A percentile compares a stretch with the other conserved stretches of the same genome.
phyloP scores from a whole-genome alignment of 2,797 vertebrate genomes.

The Onychomys leucogaster region DNA sequence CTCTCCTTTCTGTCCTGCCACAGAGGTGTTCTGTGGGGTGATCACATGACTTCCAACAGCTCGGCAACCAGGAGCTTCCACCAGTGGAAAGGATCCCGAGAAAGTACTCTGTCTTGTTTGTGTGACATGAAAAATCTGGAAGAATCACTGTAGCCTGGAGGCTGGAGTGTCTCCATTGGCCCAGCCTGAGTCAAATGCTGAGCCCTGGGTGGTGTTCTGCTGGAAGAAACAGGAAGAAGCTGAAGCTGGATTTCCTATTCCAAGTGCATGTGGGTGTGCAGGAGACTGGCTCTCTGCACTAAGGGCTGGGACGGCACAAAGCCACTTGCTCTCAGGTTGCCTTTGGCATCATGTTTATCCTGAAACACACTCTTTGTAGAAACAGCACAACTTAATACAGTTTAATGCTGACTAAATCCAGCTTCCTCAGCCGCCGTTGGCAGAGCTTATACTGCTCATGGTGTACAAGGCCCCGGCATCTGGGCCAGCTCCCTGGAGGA shows the following conservation, averaged over 20 bases:
- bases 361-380: slow-evolving; percentile 73
- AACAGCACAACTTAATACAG: slow-evolving; percentile 74
- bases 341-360: slow-evolving; percentile 75
- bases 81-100: background rate
- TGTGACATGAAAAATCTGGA: background rate
- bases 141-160: background rate
- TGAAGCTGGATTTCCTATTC: background rate
- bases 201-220: background rate
- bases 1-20: background rate
- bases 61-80: background rate
- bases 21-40: background rate
- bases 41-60: background rate
- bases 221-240: background rate
- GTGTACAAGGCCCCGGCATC: background rate
- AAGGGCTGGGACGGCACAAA: background rate
- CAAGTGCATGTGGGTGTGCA: background rate
- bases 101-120: background rate
- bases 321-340: slow-evolving; percentile 34
- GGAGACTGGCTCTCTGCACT: background rate
- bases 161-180: background rate
- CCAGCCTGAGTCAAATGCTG: background rate
- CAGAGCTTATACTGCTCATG: slow-evolving; percentile 54
- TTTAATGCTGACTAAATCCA: slow-evolving; percentile 84
- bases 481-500: background rate
- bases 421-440: slow-evolving; percentile 76